phyloP scores from a whole-genome alignment of 2,888 invertebrate genomes.

The Temnothorax rugatulus region DNA sequence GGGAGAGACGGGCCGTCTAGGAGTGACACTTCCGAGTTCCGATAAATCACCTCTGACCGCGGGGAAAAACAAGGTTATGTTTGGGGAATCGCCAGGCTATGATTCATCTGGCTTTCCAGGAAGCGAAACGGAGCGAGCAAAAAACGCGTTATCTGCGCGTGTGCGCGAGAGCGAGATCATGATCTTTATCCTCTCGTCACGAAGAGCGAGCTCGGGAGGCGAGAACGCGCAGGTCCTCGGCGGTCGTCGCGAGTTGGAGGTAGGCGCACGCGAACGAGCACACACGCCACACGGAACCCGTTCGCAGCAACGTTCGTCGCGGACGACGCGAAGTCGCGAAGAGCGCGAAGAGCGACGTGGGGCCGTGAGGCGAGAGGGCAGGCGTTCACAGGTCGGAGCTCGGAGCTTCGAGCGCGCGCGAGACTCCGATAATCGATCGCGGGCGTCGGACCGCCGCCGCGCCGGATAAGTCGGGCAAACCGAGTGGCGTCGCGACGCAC shows the following conservation, averaged over 20 bases:
- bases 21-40: neutral
- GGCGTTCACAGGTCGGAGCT: neutral
- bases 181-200: slow-evolving; percentile 26
- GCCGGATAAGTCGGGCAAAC: slow-evolving; percentile 42
- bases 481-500: slow-evolving; percentile 66
- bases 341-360: neutral
- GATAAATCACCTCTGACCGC: neutral
- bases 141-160: neutral
- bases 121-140: neutral
- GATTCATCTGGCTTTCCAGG: slow-evolving; percentile 23
- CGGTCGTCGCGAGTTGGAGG: neutral
- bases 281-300: neutral
- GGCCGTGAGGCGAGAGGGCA: neutral
- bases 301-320: neutral
- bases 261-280: neutral
- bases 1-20: neutral
- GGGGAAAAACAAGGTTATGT: slow-evolving; percentile 22
- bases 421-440: slow-evolving; percentile 19
- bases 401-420: neutral
- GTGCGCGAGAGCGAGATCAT: neutral
- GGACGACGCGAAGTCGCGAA: neutral
- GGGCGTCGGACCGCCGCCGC: neutral
- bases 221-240: neutral
- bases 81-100: neutral
- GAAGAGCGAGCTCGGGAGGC: neutral